These are phyloP conservation scores for Elysia crispata DNA, from an alignment of 2,888 invertebrate species.

Conservation along the genomic window DNA sequence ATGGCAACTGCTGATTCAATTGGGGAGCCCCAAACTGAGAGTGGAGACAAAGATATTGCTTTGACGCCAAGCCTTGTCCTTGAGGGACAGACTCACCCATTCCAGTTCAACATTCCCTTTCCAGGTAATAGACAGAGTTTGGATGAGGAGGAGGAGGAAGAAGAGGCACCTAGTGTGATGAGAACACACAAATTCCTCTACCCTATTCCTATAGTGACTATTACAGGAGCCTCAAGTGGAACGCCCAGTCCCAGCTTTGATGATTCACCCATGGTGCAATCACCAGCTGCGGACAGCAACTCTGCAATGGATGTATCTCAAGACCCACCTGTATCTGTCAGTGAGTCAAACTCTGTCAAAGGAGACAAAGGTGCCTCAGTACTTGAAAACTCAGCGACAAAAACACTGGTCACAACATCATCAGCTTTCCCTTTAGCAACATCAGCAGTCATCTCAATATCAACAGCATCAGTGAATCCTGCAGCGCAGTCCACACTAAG, in stretches of 20 bases:
- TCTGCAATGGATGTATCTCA: background rate
- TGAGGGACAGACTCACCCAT: slow-evolving; percentile 55
- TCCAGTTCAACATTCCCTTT: slow-evolving; percentile 72
- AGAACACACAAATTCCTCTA: slow-evolving; percentile 20
- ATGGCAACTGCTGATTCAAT: too few relatives aligned
- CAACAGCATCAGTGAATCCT: background rate
- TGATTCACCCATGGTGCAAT: background rate
- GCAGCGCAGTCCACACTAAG: background rate
- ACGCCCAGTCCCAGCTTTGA: slow-evolving; percentile 40
- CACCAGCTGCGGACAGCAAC: background rate
- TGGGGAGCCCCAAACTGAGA: slow-evolving; percentile 27
- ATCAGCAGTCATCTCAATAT: background rate
- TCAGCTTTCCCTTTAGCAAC: background rate
- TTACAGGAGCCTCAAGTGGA: slow-evolving; percentile 42
- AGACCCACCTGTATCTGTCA: too few relatives aligned
- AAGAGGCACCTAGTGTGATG: background rate
- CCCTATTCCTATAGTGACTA: slow-evolving; percentile 46
- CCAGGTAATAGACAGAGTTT: slow-evolving; percentile 14
- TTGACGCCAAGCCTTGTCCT: slow-evolving; percentile 43
- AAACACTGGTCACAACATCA: background rate
- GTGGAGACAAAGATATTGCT: slow-evolving; percentile 14
- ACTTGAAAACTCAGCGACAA: too few relatives aligned
- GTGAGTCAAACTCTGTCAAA: too few relatives aligned
- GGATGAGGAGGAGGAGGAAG: background rate
- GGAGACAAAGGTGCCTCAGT: too few relatives aligned